Percentiles rank a stretch among this genome's conserved stretches.
phyloP scores from a whole-genome alignment of 53 echinoderm and acorn worm genomes.

The Hippasteria phrygiana region DNA sequence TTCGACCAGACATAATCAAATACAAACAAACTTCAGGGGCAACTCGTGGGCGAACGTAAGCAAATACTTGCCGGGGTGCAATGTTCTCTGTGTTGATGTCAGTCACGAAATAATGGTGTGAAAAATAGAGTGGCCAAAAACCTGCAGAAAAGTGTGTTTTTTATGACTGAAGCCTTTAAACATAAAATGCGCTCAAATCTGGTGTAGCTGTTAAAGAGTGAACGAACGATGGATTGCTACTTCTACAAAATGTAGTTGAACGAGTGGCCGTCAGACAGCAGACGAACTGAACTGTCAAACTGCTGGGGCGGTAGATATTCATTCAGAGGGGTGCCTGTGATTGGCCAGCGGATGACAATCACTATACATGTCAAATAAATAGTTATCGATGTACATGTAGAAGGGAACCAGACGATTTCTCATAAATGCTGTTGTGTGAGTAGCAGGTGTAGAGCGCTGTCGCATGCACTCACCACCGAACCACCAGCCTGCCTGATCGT shows the following conservation, averaged over 20 bases:
- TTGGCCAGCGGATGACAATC: slow-evolving; percentile 47
- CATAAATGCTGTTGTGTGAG: slow-evolving; percentile 45
- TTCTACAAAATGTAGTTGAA: too few relatives aligned
- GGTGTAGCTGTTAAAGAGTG: too few relatives aligned
- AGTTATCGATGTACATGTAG: slow-evolving; percentile 36
- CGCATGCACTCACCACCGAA: slow-evolving; percentile 28
- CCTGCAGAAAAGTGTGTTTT: not conserved
- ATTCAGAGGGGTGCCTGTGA: slow-evolving; percentile 1
- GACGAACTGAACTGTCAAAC: not conserved
- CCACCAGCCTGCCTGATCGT: slow-evolving; percentile 27
- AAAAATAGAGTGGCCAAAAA: not conserved
- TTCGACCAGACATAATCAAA: slow-evolving; percentile 4
- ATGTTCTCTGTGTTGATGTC: not conserved
- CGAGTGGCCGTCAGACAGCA: not conserved
- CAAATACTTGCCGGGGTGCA: slow-evolving; percentile 3
- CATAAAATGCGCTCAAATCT: not conserved
- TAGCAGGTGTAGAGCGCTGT: slow-evolving; percentile 27
- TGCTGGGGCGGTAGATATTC: not conserved
- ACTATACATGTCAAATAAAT: slow-evolving; percentile 19
- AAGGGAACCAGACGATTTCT: slow-evolving; percentile 49
- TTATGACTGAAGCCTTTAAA: not conserved
- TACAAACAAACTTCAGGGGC: slow-evolving; percentile 1
- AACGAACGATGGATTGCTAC: too few relatives aligned
- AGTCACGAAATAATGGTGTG: not conserved
- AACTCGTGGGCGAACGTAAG: slow-evolving; percentile 22